Base-by-base conservation (phyloP, 1,140 invertebrate genomes). In the Pseudomyrmex dendroicus region DNA sequence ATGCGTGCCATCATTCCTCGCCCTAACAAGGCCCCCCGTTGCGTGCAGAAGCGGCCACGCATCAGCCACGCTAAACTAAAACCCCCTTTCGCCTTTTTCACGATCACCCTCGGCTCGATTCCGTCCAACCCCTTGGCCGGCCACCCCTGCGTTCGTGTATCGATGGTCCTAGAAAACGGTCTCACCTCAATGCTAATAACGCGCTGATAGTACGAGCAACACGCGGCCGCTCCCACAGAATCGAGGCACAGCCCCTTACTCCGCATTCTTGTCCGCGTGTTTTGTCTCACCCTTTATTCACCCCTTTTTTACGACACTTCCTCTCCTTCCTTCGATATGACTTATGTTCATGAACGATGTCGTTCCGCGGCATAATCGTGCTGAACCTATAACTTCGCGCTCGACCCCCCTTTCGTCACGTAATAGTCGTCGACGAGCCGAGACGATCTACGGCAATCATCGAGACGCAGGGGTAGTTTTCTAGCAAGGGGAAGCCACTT, bases 171-270 rank as follows among this genome's bases (percentile, higher is more conserved):
- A 86, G 87, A 90, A 88, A 88, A 78, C 73, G 78, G 76, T 88
- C 78, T 91, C 85, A 88, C 87, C 86, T 87, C 83, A 85, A 89
- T 91, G 86, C 90, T 93, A 92, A 93, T 93, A 92, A 92, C 86
- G 87, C 73, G 62, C 64, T 85, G 90, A 89, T 90, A 88, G 89
- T 84, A 87, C 84, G 84, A 89, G 73, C 68, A 52, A 88, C 92
- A 92, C 89, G 91, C 89, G 91, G 70, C 85, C 56, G 90, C 88
- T 92, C 91, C 89, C 91, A 91, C 89, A 87, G 67, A 80, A 83
- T 63, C 76, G 74, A 72, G 64, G 15, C 10, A 50, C 52, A 68
- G 82, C 46, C 73, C 44, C 57, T 35, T 7, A 62, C 84, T 84
- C 50, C 22, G 74, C 59, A 35, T 82, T 73, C 57, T 57, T 57